These are phyloP conservation scores for Cervus canadensis DNA, from an alignment of 2,113 vertebrate species.

Conservation along the genomic window DNA sequence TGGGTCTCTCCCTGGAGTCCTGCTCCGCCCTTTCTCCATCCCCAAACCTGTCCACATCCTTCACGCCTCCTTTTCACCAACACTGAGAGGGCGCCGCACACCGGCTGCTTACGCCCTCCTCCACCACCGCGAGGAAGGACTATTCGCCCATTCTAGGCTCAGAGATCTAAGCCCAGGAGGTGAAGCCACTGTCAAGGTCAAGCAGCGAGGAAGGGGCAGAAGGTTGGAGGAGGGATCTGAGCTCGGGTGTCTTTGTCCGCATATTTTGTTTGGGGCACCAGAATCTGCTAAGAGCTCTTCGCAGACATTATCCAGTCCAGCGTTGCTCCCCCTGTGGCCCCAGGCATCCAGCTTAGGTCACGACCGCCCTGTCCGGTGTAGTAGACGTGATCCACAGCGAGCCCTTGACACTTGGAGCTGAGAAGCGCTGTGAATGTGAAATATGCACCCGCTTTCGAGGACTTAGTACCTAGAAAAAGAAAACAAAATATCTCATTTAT, in stretches of 20 bases:
- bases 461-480: neutral
- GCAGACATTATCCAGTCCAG: neutral
- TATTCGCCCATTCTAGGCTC: neutral
- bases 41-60: neutral
- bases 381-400: rapidly evolving
- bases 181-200: neutral
- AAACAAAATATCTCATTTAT: neutral
- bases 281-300: neutral
- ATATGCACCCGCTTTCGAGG: neutral
- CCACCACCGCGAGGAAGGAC: neutral
- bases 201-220: rapidly evolving
- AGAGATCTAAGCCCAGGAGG: neutral
- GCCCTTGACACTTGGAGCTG: neutral
- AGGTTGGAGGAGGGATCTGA: neutral
- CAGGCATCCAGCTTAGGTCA: neutral
- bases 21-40: rapidly evolving
- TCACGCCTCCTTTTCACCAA: too few relatives aligned
- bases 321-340: rapidly evolving
- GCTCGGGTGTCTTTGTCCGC: neutral
- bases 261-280: neutral
- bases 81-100: neutral
- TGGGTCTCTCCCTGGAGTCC: neutral
- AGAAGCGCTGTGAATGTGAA: neutral
- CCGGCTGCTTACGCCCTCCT: rapidly evolving
- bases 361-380: rapidly evolving